Base-by-base conservation (phyloP, 2,888 invertebrate species). In the Acleris emargana region DNA sequence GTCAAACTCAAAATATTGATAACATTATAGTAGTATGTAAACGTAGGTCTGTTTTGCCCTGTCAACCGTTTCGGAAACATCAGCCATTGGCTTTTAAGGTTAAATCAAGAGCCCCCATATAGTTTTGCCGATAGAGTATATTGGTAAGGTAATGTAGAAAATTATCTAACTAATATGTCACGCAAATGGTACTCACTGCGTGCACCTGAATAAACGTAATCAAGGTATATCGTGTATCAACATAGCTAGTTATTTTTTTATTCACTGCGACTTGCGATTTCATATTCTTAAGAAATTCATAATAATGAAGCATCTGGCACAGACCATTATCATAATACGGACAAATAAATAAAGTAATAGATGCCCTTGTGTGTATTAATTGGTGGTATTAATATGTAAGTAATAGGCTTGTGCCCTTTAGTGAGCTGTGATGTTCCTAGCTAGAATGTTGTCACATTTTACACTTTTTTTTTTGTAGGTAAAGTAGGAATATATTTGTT, bases 401-500 rank as follows among this genome's bases (percentile, higher is more conserved):
- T 63, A 22, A 61, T 68, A 68, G 69, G 69, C 69, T 68, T 67
- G 47, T 67, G 67, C 69, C 69, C 66, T 51, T 64, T 67, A 67
- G 67, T 59, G 60, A 64, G 51, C 64, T 64, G 67, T 63, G 71
- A 68, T 68, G 71, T 71, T 69, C 68, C 71, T 71, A 69, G 64
- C 62, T 62, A 67, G 55, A 67, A 62, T 69, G 58, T 68, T 67
- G 62, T 64, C 62, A 67, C 64, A 59, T 69, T 68, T 54, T 57
- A 55, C 18, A 60, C n/a, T 45, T 60, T 45, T 5, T 3, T 38
- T 38, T 38, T 38, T 38, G 38, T 38, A 32, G 38, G 13, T 13
- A 4, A 38, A 11, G 38, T 38, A 38, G 38, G 13, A 38, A 38
- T 9, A 3, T 9, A 38, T 38, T 38, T 4, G 11, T 38, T 38